phyloP scores from a whole-genome alignment of 1,140 invertebrate species.

The Euwallacea similis region DNA sequence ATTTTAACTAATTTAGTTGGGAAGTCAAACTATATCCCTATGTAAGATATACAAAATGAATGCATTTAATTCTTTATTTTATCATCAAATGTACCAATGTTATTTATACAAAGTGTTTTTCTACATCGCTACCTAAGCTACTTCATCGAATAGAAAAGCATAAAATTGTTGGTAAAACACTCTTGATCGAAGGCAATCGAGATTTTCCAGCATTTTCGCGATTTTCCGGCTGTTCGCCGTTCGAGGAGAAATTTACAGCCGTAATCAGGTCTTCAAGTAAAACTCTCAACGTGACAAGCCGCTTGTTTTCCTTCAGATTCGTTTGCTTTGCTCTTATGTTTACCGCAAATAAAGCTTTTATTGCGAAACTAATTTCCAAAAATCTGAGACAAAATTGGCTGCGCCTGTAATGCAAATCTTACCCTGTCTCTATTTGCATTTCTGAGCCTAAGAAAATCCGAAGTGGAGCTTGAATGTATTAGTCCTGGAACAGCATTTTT shows the following conservation, averaged over 20 bases:
- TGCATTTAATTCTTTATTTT: too few relatives aligned
- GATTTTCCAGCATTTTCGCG: conserved; percentile 8
- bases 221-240: background rate
- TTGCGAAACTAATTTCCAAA: too few relatives aligned
- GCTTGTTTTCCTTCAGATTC: background rate
- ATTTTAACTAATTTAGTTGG: too few relatives aligned
- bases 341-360: background rate
- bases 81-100: too few relatives aligned
- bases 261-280: conserved; percentile 10
- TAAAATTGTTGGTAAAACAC: background rate
- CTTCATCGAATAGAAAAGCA: too few relatives aligned
- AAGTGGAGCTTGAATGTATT: conserved; percentile 15
- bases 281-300: background rate
- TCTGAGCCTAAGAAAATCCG: conserved; percentile 6
- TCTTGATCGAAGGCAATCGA: conserved; percentile 19
- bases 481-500: background rate
- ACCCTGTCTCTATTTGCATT: background rate
- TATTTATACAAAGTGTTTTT: too few relatives aligned
- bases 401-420: background rate
- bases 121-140: too few relatives aligned
- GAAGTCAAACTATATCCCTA: too few relatives aligned
- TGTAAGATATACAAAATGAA: too few relatives aligned
- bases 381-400: too few relatives aligned
- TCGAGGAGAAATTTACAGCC: conserved; percentile 12
- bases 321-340: background rate